These are phyloP conservation scores for Rhingia rostrata DNA, from an alignment of 2,888 invertebrate genomes.

Conservation along the genomic window DNA sequence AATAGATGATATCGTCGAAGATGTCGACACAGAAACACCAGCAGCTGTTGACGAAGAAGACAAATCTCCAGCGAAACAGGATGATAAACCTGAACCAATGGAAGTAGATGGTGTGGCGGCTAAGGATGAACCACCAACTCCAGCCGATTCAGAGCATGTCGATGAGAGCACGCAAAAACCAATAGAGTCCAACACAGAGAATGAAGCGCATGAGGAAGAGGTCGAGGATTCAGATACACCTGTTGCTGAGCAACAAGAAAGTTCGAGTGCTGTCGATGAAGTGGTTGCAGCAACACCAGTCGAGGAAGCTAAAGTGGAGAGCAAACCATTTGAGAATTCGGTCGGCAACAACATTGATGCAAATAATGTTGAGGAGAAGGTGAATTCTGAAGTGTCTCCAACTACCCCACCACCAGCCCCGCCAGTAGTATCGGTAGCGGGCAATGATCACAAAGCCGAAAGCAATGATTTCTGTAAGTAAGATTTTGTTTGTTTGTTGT, in stretches of 20 bases:
- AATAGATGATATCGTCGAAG: constrained; percentile 37
- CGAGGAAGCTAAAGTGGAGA: constrained; percentile 35
- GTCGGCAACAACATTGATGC: constrained; percentile 51
- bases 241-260: constrained; percentile 60
- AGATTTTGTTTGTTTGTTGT: not conserved
- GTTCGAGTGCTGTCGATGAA: constrained; percentile 50
- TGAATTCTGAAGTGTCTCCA: constrained; percentile 48
- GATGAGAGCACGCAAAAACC: constrained; percentile 32
- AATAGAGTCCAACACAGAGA: constrained; percentile 55
- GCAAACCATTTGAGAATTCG: constrained; percentile 41
- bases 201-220: constrained; percentile 42
- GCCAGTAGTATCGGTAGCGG: constrained; percentile 54
- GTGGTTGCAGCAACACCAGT: constrained; percentile 16
- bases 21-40: constrained; percentile 41
- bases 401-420: constrained; percentile 44
- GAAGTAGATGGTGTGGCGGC: constrained; percentile 78
- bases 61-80: constrained; percentile 65
- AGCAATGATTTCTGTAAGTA: constrained; percentile 72
- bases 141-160: constrained; percentile 31
- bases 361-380: constrained; percentile 50
- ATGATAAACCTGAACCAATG: constrained; percentile 79
- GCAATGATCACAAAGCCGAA: constrained; percentile 64
- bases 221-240: constrained; percentile 57
- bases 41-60: constrained; percentile 49
- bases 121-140: constrained; percentile 61